Base-by-base conservation (phyloP, 2,797 vertebrate species). In the Tinamus major region DNA sequence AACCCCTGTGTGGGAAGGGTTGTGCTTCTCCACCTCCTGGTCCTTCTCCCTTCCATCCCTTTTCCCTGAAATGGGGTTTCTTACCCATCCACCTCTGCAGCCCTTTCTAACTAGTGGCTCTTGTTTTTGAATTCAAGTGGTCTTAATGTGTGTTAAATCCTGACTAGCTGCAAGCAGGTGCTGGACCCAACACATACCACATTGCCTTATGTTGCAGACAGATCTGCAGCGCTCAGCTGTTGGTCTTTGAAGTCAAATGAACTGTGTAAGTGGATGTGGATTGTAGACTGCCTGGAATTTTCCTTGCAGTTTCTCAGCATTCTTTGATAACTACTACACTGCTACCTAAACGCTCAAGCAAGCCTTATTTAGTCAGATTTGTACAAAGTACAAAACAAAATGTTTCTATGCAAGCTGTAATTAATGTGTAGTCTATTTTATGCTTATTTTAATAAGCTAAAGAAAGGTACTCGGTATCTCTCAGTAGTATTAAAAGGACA, bases 291-390 rank as follows among this genome's bases (percentile, higher is more conserved):
- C 87, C 79, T 91, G 92, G 93, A 96, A 85, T 93, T 85, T 44
- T 90, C 91, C 89, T 88, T 79, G 80, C 20, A 29, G 90, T 95
- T 96, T 65, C 75, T 95, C 53, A 26, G 80, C 85, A 83, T 94
- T 90, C 81, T 93, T 88, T 89, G 69, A 10, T 92, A 92, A 79
- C 56, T 84, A 11, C 20, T 84, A 88, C 62, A 68, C 82, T 72
- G 79, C 89, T 93, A 89, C 90, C 85, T 87, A 94, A 95, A 77
- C 69, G 33, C 71, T 14, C 49, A 13, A 88, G 85, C 79, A 56
- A 85, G 97, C 97, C 97, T 98, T 98, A 97, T 87, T 94, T 92
- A 94, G 91, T 95, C 84, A 92, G 83, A 97, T 97, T 96, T 98
- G 97, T 97, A 97, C 97, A 96, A 91, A 95, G 67, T 79, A 96